Conservation (phyloP, 2,113 vertebrate species). For the Pterocles gutturalis region DNA sequence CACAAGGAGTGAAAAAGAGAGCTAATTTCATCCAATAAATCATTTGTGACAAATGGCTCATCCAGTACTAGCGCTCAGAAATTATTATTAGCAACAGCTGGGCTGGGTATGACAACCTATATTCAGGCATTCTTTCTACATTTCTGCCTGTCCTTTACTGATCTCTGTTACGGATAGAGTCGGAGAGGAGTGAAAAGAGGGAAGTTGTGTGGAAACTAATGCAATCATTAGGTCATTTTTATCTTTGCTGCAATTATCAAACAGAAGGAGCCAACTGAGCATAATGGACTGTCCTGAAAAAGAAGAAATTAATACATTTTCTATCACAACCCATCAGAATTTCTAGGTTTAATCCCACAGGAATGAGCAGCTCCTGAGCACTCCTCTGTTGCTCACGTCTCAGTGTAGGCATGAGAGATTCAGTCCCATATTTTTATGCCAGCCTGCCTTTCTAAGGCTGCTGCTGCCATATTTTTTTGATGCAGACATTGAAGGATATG, state of each 20-base stretch:
- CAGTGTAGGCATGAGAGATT: background rate
- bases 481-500: background rate
- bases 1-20: conserved; percentile 20
- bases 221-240: conserved; percentile 57
- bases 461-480: background rate
- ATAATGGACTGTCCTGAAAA: conserved; percentile 28
- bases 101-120: conserved; percentile 26
- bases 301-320: background rate
- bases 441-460: background rate
- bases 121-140: conserved; percentile 44
- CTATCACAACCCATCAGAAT: background rate
- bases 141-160: conserved; percentile 44
- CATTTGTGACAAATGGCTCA: conserved; percentile 50
- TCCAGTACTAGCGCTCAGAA: conserved; percentile 31
- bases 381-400: background rate
- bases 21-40: conserved; percentile 60
- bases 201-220: conserved; percentile 50
- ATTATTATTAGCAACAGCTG: conserved; percentile 67
- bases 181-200: conserved; percentile 8
- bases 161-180: conserved; percentile 38
- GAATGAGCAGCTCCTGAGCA: background rate
- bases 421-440: background rate
- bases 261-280: conserved; percentile 14
- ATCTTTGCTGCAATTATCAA: conserved; percentile 50
- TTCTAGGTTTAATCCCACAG: background rate